These are phyloP conservation scores for Choloepus didactylus DNA, from an alignment of 2,797 vertebrate species.

Conservation along the genomic window DNA sequence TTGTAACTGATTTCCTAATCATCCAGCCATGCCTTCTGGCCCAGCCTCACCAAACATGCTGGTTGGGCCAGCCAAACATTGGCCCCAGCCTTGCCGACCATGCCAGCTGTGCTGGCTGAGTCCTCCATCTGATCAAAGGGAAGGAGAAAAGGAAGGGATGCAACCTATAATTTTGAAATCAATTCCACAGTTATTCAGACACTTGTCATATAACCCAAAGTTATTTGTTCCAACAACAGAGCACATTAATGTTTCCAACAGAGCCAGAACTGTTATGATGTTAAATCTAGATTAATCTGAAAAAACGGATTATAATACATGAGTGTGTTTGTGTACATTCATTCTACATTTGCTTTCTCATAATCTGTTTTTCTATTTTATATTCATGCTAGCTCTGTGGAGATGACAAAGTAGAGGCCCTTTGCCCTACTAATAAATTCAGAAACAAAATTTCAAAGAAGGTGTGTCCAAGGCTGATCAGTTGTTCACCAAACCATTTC, in stretches of 20 bases:
- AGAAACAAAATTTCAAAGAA: constrained; percentile 41
- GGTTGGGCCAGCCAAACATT: not conserved
- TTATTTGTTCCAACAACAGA: constrained; percentile 32
- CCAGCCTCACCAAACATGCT: not conserved
- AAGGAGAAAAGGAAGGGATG: not conserved
- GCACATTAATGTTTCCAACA: not conserved
- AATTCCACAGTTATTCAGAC: constrained; percentile 6
- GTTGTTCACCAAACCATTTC: constrained; percentile 50
- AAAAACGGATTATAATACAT: not conserved
- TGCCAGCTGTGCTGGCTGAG: not conserved
- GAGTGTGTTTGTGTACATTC: not conserved
- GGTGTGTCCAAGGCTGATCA: not conserved
- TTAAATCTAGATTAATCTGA: constrained; percentile 47
- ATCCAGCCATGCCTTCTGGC: not conserved
- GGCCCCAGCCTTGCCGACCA: not conserved
- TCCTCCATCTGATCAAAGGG: constrained; percentile 6
- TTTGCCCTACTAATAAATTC: constrained; percentile 21
- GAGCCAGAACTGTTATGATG: not conserved
- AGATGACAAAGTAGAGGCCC: constrained; percentile 25
- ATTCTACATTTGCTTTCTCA: constrained; percentile 1
- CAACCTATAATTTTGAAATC: not conserved
- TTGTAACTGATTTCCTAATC: not conserved
- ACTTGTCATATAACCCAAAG: not conserved
- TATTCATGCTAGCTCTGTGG: not conserved
- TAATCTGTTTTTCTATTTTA: constrained; percentile 41